phyloP scores from a whole-genome alignment of 2,113 vertebrate genomes.

The Antechinus flavipes region DNA sequence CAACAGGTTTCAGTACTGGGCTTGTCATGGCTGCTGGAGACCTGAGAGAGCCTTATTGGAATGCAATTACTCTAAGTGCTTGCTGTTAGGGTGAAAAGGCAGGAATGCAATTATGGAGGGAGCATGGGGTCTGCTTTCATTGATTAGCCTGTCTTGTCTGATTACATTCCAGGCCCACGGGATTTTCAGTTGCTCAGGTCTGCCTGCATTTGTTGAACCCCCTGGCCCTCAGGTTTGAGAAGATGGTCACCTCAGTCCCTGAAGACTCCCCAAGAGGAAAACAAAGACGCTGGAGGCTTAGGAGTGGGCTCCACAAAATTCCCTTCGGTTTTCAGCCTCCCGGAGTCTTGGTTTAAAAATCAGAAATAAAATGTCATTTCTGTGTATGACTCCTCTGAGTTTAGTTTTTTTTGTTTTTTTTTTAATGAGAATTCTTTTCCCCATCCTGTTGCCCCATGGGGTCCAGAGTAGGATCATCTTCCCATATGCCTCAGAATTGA shows the following conservation, averaged over 20 bases:
- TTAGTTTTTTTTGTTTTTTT: background rate
- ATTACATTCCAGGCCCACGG: conserved; percentile 80
- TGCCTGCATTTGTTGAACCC: conserved; percentile 61
- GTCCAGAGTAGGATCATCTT: background rate
- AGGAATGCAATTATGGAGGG: conserved; percentile 80
- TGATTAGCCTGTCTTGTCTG: conserved; percentile 84
- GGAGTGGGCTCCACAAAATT: background rate
- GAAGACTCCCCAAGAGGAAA: background rate
- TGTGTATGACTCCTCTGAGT: background rate
- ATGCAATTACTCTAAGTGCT: conserved; percentile 84
- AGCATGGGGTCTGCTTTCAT: conserved; percentile 79
- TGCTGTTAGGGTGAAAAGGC: conserved; percentile 76
- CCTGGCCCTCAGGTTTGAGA: conserved; percentile 54
- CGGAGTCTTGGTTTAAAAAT: background rate
- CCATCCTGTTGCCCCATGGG: background rate
- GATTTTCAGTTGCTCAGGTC: conserved; percentile 73
- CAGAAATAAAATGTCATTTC: background rate
- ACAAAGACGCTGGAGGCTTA: background rate
- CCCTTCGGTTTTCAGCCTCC: background rate
- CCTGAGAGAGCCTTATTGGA: conserved; percentile 79
- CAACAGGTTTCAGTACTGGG: conserved; percentile 65
- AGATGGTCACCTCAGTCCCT: conserved; percentile 18
- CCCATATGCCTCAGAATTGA: background rate
- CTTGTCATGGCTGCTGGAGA: conserved; percentile 66
- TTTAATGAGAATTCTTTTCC: background rate